Evolutionary conservation across 2,113 vertebrate genomes (phyloP).

Genomic region (Neotragus moschatus): DNA sequence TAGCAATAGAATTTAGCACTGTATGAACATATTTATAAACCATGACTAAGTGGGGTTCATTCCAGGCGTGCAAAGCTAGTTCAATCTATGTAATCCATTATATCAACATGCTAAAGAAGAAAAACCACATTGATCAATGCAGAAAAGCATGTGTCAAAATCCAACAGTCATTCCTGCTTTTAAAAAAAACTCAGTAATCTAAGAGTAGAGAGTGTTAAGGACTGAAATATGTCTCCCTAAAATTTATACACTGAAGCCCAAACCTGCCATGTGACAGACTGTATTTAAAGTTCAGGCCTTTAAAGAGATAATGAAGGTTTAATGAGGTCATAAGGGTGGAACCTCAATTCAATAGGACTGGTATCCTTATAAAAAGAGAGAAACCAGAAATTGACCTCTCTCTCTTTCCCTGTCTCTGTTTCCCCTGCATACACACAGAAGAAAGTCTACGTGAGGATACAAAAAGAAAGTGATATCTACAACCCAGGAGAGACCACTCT

Average conservation of each 20-base stretch:
- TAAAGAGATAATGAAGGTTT: neutral
- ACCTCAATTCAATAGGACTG: neutral
- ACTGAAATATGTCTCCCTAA: neutral
- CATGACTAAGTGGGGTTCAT: neutral
- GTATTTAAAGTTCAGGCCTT: neutral
- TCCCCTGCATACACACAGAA: neutral
- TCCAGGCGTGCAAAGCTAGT: neutral
- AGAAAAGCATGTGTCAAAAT: slow-evolving; percentile 3
- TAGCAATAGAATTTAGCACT: neutral
- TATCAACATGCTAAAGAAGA: neutral
- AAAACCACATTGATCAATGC: neutral
- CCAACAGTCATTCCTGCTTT: neutral
- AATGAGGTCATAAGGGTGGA: neutral
- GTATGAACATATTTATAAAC: neutral
- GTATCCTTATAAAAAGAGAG: neutral
- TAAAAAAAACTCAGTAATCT: neutral
- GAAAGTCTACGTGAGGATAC: neutral
- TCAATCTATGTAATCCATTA: neutral
- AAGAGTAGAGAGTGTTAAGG: neutral
- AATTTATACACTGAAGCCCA: neutral
- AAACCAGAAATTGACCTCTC: neutral
- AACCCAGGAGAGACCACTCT: neutral
- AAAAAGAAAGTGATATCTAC: neutral
- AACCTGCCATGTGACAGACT: neutral
- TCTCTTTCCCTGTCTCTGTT: neutral